phyloP scores from a whole-genome alignment of 2,888 invertebrate species.

The Dusona sp. region DNA sequence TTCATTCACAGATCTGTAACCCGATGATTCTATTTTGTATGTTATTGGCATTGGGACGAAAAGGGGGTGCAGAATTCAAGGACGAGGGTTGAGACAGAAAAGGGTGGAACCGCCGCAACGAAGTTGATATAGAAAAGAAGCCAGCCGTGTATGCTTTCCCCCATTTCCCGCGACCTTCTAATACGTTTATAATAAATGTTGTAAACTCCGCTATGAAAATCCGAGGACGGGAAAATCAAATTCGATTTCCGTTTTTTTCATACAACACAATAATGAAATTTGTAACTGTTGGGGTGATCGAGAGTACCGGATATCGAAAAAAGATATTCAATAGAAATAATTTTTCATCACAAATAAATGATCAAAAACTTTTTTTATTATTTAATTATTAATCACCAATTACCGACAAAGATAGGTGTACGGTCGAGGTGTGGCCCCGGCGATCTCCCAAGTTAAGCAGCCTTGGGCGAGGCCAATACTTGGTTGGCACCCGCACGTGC shows the following conservation, averaged over 20 bases:
- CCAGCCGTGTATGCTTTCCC: slow-evolving; percentile 52
- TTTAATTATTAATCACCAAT: neutral
- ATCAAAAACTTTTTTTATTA: neutral
- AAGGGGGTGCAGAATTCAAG: neutral
- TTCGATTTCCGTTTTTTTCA: slow-evolving; percentile 48
- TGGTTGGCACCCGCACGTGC: too few species aligned
- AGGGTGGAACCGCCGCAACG: slow-evolving; percentile 16
- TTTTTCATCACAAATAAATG: neutral
- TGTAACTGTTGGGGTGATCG: slow-evolving; percentile 1
- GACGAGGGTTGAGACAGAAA: neutral
- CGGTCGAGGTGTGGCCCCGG: too few species aligned
- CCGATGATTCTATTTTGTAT: slow-evolving; percentile 30
- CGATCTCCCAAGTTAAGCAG: too few species aligned
- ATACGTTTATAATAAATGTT: slow-evolving; percentile 75
- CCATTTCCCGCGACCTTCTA: slow-evolving; percentile 40
- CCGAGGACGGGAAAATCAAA: slow-evolving; percentile 68
- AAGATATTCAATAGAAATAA: neutral
- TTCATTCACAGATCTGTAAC: slow-evolving; percentile 28
- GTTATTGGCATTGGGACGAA: slow-evolving; percentile 36
- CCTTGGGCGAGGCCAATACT: too few species aligned
- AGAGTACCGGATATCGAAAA: slow-evolving; percentile 7
- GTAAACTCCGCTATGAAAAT: slow-evolving; percentile 70
- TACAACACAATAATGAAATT: slow-evolving; percentile 8
- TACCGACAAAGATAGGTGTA: too few species aligned
- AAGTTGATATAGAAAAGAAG: slow-evolving; percentile 24